phyloP scores from a whole-genome alignment of 2,113 vertebrate species.

The Chauna torquata region DNA sequence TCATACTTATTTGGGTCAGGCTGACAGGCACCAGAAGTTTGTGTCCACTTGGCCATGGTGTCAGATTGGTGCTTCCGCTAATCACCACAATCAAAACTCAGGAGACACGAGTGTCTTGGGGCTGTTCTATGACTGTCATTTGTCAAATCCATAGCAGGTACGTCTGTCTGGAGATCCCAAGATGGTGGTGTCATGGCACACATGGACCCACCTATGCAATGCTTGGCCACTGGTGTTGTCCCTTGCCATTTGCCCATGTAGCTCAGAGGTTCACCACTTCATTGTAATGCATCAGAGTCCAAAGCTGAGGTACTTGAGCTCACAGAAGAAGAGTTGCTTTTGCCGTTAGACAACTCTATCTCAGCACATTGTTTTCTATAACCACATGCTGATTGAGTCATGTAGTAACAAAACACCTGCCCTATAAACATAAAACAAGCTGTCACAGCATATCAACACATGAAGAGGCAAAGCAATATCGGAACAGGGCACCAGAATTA shows the following conservation, averaged over 20 bases:
- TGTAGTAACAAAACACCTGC: constrained; percentile 3
- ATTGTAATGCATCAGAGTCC: not conserved
- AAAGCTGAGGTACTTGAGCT: not conserved
- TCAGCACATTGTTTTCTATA: not conserved
- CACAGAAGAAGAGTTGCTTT: not conserved
- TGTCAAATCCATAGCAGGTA: not conserved
- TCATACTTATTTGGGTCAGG: not conserved
- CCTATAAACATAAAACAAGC: not conserved
- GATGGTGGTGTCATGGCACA: not conserved
- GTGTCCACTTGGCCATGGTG: not conserved
- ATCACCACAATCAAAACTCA: not conserved
- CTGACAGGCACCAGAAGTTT: not conserved
- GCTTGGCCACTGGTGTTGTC: not conserved
- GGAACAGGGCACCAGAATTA: not conserved
- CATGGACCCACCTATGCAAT: accelerated
- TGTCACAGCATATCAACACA: not conserved
- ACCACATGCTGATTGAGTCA: not conserved
- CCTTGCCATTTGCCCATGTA: accelerated
- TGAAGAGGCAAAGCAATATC: not conserved
- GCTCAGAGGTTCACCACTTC: not conserved
- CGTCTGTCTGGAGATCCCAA: not conserved
- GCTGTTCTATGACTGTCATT: not conserved
- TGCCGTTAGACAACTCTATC: not conserved
- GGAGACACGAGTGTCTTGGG: not conserved
- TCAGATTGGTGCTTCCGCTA: not conserved